phyloP scores from a whole-genome alignment of 2,797 vertebrate species.

The Pygocentrus nattereri region DNA sequence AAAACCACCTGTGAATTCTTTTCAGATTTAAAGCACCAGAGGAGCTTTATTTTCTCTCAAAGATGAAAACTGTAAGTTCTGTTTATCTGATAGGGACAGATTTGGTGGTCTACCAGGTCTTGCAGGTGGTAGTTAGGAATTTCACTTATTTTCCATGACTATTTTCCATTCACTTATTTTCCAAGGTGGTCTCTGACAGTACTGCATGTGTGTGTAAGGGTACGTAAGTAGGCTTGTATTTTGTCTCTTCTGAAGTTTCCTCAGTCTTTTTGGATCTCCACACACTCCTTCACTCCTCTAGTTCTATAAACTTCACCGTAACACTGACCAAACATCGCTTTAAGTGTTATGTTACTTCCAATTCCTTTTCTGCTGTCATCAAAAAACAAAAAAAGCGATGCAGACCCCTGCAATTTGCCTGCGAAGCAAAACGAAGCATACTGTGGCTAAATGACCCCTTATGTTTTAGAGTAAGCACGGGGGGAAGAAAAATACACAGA shows the following conservation, averaged over 20 bases:
- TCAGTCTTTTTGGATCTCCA: not conserved
- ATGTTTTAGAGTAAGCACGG: conserved; percentile 17
- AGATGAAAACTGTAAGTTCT: too few species aligned
- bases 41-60: too few species aligned
- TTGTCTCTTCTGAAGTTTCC: not conserved
- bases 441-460: conserved; percentile 12
- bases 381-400: conserved; percentile 28
- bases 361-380: conserved; percentile 16
- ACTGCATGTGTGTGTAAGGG: not conserved
- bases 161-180: too few species aligned
- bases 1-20: too few species aligned
- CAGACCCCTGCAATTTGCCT: conserved; percentile 20
- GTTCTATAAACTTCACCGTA: conserved; percentile 44
- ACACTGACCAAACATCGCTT: conserved; percentile 50
- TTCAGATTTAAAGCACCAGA: too few species aligned
- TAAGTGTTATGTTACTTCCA: conserved; percentile 49
- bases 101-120: too few species aligned
- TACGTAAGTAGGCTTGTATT: not conserved
- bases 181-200: too few species aligned
- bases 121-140: too few species aligned
- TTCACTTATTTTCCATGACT: too few species aligned
- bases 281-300: not conserved
- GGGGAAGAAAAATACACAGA: conserved; percentile 31
- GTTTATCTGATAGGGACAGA: too few species aligned
- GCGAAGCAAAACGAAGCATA: conserved; percentile 24